Base-by-base conservation (phyloP, 2,797 vertebrate species). In the Chloroceryle inda region DNA sequence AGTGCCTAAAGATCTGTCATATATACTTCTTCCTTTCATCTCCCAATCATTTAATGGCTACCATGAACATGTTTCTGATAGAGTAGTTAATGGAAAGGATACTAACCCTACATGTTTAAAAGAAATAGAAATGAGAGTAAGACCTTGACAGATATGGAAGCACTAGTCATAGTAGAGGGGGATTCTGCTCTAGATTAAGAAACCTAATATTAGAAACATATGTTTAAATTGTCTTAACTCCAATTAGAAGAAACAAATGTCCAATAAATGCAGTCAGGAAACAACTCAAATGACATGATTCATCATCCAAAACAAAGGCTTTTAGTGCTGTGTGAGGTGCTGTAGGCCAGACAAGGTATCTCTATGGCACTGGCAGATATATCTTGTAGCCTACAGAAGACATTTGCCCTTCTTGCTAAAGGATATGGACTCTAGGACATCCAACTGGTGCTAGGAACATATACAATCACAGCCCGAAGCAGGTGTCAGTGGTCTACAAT, bases 21-120 rank as follows among this genome's bases (percentile, higher is more conserved):
- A 40, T 40, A 40, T 40, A 40, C 38, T 40, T 40, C 38, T 40
- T 40, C 13, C 38, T 40, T 40, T 40, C 38, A 40, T 40, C 13
- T 40, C 38, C 38, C 38, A 40, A 40, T 13, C 38, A 40, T 13
- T 40, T 40, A 40, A 40, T 40, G 38, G 38, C 38, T 40, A 40
- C 38, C 13, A 40, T 40, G 38, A 40, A 53, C 59, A 71, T 35
- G 31, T 42, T 85, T 53, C 15, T 38, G 40, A 71, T 22, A 1
- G 14, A 74, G 83, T 31, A 4, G 13, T 58, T 33, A 56, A 33
- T 55, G 38, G 29, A 69, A 80, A 55, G 11, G 13, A n/a, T n/a
- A 59, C 27, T 53, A 45, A n/a, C 7, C 14, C 13, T 47, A 42
- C 3, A 18, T 0, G 0, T 37, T 52, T 33, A 90, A 56, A 10